Percentiles rank a stretch among this genome's conserved stretches.
Conservation (phyloP, 2,888 invertebrate genomes). For the Hofmannophila pseudospretella region DNA sequence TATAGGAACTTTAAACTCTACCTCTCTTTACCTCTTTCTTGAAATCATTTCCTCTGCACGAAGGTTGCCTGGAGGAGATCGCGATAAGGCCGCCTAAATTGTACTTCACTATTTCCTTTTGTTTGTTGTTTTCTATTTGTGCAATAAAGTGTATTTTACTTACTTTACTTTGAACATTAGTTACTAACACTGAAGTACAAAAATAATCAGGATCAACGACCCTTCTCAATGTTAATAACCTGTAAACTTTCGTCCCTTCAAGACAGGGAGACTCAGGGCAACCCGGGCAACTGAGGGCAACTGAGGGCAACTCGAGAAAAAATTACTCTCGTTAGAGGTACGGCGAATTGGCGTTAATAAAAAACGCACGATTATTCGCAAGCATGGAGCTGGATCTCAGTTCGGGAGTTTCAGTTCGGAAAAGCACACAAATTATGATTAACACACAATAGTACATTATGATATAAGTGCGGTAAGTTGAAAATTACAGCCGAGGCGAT, state of each 20-base stretch:
- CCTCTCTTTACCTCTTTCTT: too few relatives aligned
- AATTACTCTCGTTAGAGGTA: slow-evolving; percentile 61
- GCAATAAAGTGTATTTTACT: too few relatives aligned
- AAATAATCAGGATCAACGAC: slow-evolving; percentile 1
- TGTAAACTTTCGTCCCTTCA: slow-evolving; percentile 14
- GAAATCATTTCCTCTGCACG: too few relatives aligned
- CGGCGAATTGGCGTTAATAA: slow-evolving; percentile 70
- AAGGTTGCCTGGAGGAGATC: too few relatives aligned
- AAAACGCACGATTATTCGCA: slow-evolving; percentile 19
- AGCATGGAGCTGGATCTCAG: slow-evolving; percentile 26
- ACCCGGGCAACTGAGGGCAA: slow-evolving; percentile 14
- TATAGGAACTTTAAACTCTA: too few relatives aligned
- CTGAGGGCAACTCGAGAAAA: slow-evolving; percentile 31
- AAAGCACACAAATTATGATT: background rate
- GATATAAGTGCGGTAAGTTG: too few relatives aligned
- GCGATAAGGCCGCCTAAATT: too few relatives aligned
- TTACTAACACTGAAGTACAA: too few relatives aligned
- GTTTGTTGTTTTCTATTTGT: too few relatives aligned
- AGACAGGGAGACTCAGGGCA: slow-evolving; percentile 4
- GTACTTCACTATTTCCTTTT: too few relatives aligned
- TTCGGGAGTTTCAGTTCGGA: slow-evolving; percentile 27
- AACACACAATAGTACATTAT: slow-evolving; percentile 5
- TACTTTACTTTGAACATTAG: too few relatives aligned
- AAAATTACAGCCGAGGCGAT: too few relatives aligned
- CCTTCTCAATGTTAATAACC: background rate